Percentiles rank a stretch among this genome's conserved stretches.
Evolutionary conservation across 2,888 invertebrate genomes (phyloP).

Genomic region (Himalopsyche japonica): DNA sequence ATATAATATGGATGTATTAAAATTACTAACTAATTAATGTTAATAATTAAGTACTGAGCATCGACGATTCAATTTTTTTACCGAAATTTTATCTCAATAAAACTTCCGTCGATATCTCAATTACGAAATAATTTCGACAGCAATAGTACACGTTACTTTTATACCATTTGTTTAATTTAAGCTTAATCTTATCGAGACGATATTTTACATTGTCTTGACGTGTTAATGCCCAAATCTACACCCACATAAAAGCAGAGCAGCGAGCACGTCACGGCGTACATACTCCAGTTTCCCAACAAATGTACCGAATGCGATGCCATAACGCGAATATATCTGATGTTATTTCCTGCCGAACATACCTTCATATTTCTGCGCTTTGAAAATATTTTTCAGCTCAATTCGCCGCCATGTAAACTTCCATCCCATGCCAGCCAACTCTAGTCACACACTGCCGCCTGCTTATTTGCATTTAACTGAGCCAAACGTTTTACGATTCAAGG

Average conservation of each 20-base stretch:
- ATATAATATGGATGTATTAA: no score
- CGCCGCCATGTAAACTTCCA: not conserved
- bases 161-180: no score
- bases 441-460: not conserved
- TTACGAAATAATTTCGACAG: no score
- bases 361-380: not conserved
- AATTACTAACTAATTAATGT: no score
- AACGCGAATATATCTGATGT: conserved; percentile 28
- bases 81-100: no score
- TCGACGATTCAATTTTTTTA: no score
- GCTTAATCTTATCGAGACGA: no score
- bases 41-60: no score
- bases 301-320: conserved; percentile 25
- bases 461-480: not conserved
- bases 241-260: not conserved
- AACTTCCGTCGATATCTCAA: no score
- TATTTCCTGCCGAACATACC: conserved; percentile 25
- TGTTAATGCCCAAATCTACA: not conserved
- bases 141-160: no score
- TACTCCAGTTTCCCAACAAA: conserved; percentile 17
- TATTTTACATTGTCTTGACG: not conserved
- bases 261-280: not conserved
- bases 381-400: not conserved
- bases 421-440: not conserved
- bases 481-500: not conserved